A percentile compares a stretch with the other conserved stretches of the same genome.
Evolutionary conservation across 2,113 vertebrate species (phyloP).

Genomic region (Pterophyllum scalare): DNA sequence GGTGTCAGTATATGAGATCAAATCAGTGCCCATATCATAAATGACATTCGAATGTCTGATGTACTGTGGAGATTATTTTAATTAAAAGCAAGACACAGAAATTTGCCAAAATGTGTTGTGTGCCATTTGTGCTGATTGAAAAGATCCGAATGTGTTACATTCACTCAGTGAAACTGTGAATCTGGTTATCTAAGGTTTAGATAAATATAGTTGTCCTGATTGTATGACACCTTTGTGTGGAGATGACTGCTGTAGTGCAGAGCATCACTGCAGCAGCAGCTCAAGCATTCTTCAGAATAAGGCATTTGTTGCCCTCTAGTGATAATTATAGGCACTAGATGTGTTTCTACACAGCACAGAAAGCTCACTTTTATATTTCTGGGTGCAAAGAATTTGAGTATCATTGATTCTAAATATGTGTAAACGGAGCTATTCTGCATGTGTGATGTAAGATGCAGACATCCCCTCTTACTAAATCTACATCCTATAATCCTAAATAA

Average conservation of each 20-base stretch:
- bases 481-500: neutral
- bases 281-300: neutral
- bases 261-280: slow-evolving; percentile 56
- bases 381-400: neutral
- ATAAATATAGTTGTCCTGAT: slow-evolving; percentile 20
- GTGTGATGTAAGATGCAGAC: neutral
- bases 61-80: slow-evolving; percentile 14
- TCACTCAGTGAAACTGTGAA: neutral
- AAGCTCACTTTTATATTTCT: slow-evolving; percentile 16
- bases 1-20: neutral
- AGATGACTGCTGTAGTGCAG: slow-evolving; percentile 42
- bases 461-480: neutral
- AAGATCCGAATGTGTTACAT: neutral
- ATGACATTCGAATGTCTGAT: neutral
- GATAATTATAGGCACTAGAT: slow-evolving; percentile 13
- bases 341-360: neutral
- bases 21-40: slow-evolving; percentile 13
- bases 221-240: slow-evolving; percentile 38
- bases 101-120: neutral
- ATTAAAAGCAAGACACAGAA: neutral
- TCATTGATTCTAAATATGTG: neutral
- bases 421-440: neutral
- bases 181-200: slow-evolving; percentile 3
- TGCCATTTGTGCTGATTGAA: neutral
- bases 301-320: slow-evolving; percentile 62